Conservation (phyloP, 2,113 vertebrate species). For the Mandrillus leucophaeus region DNA sequence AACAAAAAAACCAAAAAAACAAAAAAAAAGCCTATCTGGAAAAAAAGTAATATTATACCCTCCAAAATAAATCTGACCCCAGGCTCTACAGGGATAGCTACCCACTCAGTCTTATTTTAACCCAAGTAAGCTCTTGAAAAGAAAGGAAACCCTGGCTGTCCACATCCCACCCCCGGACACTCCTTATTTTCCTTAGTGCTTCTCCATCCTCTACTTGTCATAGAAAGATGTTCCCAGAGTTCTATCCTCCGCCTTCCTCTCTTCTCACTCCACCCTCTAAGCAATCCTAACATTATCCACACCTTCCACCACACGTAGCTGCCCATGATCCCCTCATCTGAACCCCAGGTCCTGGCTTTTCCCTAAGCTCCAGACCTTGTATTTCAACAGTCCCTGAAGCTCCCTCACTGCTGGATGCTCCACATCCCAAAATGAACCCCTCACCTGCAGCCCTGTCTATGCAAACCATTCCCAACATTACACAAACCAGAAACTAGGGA, state of each 20-base stretch:
- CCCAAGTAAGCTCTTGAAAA: neutral
- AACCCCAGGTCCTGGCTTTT: neutral
- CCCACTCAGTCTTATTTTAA: slow-evolving; percentile 25
- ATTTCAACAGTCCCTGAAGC: neutral
- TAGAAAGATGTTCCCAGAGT: neutral
- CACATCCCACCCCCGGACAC: neutral
- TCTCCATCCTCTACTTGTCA: neutral
- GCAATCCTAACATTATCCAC: neutral
- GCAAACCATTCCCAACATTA: neutral
- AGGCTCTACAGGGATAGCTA: neutral
- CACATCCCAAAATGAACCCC: neutral
- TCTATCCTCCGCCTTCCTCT: neutral
- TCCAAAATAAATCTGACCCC: neutral
- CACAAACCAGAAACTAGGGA: neutral
- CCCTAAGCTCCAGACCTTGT: neutral
- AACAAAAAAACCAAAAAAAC: neutral
- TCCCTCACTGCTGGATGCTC: neutral
- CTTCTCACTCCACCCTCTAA: neutral
- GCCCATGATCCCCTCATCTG: no score
- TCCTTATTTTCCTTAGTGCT: neutral
- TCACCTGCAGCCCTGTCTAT: neutral
- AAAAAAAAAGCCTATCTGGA: neutral
- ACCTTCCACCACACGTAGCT: neutral
- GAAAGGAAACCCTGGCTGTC: neutral
- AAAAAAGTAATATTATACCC: neutral